Evolutionary conservation across 2,113 vertebrate genomes (phyloP).

Genomic region (Microtus ochrogaster): DNA sequence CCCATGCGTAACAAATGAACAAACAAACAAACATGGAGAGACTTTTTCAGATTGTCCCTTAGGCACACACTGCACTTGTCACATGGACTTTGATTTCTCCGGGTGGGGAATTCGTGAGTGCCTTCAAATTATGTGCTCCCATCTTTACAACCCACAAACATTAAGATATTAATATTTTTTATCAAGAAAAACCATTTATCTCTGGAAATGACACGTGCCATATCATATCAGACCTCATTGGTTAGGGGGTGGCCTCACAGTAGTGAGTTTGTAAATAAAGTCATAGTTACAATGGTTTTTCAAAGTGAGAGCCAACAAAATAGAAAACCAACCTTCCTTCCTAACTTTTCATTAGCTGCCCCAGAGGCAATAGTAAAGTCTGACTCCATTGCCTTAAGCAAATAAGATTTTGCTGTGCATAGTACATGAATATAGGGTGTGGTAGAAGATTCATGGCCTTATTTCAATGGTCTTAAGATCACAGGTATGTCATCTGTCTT

Average conservation of each 20-base stretch:
- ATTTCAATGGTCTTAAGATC: background rate
- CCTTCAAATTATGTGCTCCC: background rate
- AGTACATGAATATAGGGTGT: background rate
- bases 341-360: background rate
- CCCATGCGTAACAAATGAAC: background rate
- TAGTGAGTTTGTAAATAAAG: background rate
- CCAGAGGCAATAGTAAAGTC: background rate
- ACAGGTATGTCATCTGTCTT: background rate
- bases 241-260: background rate
- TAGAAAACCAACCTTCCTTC: background rate
- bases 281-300: background rate
- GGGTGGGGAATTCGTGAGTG: background rate
- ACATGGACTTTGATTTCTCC: background rate
- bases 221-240: background rate
- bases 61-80: background rate
- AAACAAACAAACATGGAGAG: background rate
- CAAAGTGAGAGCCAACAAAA: background rate
- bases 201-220: background rate
- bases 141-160: background rate
- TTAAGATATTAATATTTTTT: conserved; percentile 17
- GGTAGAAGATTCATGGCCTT: background rate
- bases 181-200: background rate
- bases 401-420: background rate
- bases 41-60: accelerated
- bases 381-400: background rate